phyloP scores from a whole-genome alignment of 2,888 invertebrate genomes.

The Apocheima hispidaria region DNA sequence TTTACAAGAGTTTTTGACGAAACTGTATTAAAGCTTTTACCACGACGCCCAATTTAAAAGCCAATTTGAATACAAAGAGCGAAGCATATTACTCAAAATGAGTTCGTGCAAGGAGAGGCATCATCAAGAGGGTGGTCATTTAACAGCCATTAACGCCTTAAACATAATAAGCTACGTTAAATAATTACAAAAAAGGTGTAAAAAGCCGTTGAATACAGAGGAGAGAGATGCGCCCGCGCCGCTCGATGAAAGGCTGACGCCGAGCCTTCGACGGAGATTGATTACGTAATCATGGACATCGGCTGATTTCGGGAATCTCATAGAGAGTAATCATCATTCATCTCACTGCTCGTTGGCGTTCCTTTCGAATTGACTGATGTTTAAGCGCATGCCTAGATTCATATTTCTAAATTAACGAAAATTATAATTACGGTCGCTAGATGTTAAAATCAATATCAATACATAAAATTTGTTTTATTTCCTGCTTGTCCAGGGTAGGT shows the following conservation, averaged over 20 bases:
- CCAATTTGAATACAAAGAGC: constrained; percentile 61
- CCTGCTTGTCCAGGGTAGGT: no score
- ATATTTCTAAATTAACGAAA: neutral
- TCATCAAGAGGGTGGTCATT: constrained; percentile 77
- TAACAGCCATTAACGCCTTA: constrained; percentile 79
- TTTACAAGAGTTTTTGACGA: constrained; percentile 38
- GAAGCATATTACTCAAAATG: constrained; percentile 60
- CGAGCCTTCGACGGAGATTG: constrained; percentile 78
- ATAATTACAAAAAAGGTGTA: constrained; percentile 82
- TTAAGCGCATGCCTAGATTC: constrained; percentile 46
- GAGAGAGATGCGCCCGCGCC: constrained; percentile 73
- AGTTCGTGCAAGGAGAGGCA: constrained; percentile 58
- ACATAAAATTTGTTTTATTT: no score
- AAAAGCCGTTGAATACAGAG: constrained; percentile 73
- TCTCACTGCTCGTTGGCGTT: constrained; percentile 79
- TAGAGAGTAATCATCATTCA: constrained; percentile 81
- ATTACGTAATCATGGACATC: constrained; percentile 83
- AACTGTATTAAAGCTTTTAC: constrained; percentile 47
- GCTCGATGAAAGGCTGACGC: constrained; percentile 80
- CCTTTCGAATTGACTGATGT: constrained; percentile 60
- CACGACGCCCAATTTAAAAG: constrained; percentile 60
- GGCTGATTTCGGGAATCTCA: constrained; percentile 78
- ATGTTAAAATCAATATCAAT: neutral
- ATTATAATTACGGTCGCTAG: neutral
- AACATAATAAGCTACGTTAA: constrained; percentile 77